phyloP scores from a whole-genome alignment of 2,797 vertebrate species.

The Liparis tanakae region DNA sequence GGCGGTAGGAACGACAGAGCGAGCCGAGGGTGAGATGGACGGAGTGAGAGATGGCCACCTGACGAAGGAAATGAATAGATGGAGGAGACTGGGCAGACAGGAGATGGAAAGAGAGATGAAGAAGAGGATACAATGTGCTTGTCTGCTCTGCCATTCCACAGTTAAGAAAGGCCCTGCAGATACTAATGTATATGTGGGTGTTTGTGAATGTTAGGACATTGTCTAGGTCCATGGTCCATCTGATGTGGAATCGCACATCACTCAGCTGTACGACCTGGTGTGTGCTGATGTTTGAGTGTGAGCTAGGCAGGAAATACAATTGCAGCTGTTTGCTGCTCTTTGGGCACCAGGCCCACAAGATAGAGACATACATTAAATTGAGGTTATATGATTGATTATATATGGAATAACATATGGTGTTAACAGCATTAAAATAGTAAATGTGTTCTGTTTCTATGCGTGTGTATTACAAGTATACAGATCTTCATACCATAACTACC shows the following conservation, averaged over 20 bases:
- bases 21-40: constrained; percentile 67
- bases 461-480: background rate
- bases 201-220: constrained; percentile 16
- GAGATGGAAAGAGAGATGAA: constrained; percentile 82
- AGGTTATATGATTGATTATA: background rate
- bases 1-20: constrained; percentile 47
- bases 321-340: background rate
- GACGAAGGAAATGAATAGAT: constrained; percentile 81
- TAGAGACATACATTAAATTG: background rate
- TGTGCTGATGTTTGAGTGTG: background rate
- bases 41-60: constrained; percentile 71
- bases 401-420: background rate
- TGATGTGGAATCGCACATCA: background rate
- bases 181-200: constrained; percentile 37
- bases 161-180: constrained; percentile 61
- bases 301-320: background rate
- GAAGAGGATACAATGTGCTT: constrained; percentile 62
- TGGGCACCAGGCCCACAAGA: background rate
- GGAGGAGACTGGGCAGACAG: constrained; percentile 72
- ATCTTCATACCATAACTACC: background rate
- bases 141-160: constrained; percentile 59
- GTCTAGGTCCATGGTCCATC: background rate
- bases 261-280: background rate
- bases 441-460: background rate
- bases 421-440: background rate